Base-by-base conservation (phyloP, 2,888 invertebrate genomes). In the Dryobotodes eremita region DNA sequence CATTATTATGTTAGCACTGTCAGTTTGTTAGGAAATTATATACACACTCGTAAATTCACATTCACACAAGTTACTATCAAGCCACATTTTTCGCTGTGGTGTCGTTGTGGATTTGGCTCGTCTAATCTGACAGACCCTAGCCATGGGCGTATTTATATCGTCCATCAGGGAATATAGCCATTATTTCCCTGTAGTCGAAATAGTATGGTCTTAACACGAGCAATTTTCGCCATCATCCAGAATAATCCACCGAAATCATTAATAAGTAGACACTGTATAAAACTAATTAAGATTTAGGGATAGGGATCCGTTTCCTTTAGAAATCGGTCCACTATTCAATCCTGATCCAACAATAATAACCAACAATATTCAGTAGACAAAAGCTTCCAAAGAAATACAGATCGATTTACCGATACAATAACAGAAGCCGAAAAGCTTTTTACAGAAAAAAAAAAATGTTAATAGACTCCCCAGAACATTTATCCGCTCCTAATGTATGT, bases 211-310 rank as follows among this genome's bases (percentile, higher is more conserved):
- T 20, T 2, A n/a, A 55, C 17, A 50, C 15, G 26, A 79, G 26
- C 10, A 62, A 50, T 57, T 48, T 48, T 10, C 36, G 15, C 42
- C 5, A 64, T 57, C 36, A 11, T 46, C 7, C 46, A 66, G 59
- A 66, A 48, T 61, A n/a, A 61, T 53, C 50, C 31, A 57, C 15
- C 3, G 48, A 26, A n/a, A 74, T 5, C 53, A 31, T 80, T 55
- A 17, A 48, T 42, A 42, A 42, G 42, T 20, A 61, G 20, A 61
- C 23, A 31, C n/a, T 53, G 31, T 59, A 70, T 64, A 46, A 11
- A 70, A 36, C 65, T 76, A 77, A 82, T 82, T 57, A 78, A 69
- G 50, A 48, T 50, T 83, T 62, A 69, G n/a, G 7, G 46, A 23
- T 55, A 62, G 42, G 23, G 42, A 17, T 26, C 46, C 6, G 5